Evolutionary conservation across 2,113 vertebrate species (phyloP).

Genomic region (Anolis carolinensis): DNA sequence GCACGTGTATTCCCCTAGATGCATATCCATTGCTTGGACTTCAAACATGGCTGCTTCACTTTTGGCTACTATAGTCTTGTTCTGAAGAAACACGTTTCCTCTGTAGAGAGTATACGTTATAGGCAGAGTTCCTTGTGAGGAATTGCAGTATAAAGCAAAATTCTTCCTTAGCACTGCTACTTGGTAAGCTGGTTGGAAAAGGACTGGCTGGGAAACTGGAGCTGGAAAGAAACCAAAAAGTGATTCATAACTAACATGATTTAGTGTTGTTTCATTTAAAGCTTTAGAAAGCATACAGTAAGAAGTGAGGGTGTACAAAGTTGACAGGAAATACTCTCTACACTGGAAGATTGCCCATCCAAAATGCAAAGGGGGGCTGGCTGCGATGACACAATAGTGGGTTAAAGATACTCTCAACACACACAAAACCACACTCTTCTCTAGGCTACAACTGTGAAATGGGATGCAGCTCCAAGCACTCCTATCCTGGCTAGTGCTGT

Average conservation of each 20-base stretch:
- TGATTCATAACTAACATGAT: background rate
- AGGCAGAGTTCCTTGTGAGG: conserved; percentile 62
- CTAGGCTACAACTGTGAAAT: no score
- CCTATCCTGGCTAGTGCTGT: no score
- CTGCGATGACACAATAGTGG: background rate
- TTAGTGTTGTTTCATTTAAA: background rate
- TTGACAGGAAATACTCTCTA: background rate
- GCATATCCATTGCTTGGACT: conserved; percentile 47
- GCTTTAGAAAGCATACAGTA: background rate
- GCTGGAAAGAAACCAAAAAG: conserved; percentile 50
- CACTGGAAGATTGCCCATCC: background rate
- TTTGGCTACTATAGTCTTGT: background rate
- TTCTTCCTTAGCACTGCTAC: conserved; percentile 60
- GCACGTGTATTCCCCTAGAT: conserved; percentile 60
- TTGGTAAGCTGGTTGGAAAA: conserved; percentile 52
- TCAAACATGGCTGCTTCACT: conserved; percentile 46
- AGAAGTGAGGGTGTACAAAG: background rate
- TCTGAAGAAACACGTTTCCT: background rate
- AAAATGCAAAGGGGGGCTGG: background rate
- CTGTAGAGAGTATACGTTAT: conserved; percentile 68
- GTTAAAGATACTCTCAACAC: background rate
- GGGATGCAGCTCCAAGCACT: no score
- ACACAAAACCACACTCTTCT: no score
- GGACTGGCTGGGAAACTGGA: conserved; percentile 66
- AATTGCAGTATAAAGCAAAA: conserved; percentile 57